Conservation (phyloP, 2,888 invertebrate species). For the Drosophila sordidula region DNA sequence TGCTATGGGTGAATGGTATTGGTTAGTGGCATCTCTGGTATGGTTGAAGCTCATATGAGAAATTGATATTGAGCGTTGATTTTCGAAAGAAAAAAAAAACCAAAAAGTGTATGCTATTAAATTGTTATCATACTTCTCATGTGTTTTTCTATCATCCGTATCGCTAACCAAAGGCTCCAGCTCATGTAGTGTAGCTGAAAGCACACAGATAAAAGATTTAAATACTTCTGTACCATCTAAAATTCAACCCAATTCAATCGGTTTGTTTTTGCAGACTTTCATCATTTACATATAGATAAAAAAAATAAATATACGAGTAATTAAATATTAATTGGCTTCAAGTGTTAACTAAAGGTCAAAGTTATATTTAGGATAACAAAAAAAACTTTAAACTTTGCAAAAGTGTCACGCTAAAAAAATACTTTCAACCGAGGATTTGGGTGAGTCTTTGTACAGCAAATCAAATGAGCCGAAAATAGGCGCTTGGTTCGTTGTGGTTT, state of each 20-base stretch:
- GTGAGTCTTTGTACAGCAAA: constrained; percentile 72
- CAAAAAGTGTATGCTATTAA: constrained; percentile 41
- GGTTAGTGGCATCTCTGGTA: constrained; percentile 32
- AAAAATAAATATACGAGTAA: constrained; percentile 50
- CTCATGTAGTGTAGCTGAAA: constrained; percentile 86
- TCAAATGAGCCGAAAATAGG: constrained; percentile 63
- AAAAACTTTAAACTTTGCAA: constrained; percentile 47
- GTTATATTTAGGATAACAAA: constrained; percentile 25
- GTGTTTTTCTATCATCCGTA: constrained; percentile 86
- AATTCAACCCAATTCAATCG: constrained; percentile 17
- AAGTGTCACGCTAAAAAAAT: constrained; percentile 61
- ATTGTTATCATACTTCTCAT: constrained; percentile 83
- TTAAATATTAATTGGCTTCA: constrained; percentile 48
- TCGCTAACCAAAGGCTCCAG: constrained; percentile 91
- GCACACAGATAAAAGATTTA: constrained; percentile 75
- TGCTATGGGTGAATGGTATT: constrained; percentile 26
- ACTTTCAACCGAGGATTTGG: constrained; percentile 24
- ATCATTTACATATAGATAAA: constrained; percentile 61
- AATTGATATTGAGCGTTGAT: constrained; percentile 34
- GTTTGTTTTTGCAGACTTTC: constrained; percentile 52
- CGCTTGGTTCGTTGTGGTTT: constrained; percentile 51
- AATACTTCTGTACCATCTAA: constrained; percentile 74
- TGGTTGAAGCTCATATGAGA: constrained; percentile 52
- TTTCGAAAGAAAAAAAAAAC: constrained; percentile 1
- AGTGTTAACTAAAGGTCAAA: constrained; percentile 53